Evolutionary conservation across 1,140 invertebrate genomes (phyloP), one percentile per base, ranked within the genome.

Genomic region (Holcopasites calliopsidis): DNA sequence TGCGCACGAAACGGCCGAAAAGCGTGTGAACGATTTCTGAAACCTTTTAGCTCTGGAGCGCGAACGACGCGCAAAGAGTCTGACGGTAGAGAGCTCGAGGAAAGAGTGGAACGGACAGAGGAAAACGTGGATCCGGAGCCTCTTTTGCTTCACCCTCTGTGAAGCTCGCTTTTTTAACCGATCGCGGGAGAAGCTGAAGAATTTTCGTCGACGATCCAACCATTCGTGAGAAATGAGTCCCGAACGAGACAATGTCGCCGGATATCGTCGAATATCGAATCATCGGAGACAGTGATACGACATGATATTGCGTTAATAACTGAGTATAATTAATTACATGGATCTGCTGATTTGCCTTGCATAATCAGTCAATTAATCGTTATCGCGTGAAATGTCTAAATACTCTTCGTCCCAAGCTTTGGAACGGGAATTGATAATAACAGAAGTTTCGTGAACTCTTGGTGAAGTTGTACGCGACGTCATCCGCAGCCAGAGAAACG

Each of bases 11-110:
- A n/a, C n/a, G 62, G 79, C 82, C 81, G 80, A 80, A 86, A 87
- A 83, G 75, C 75, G 69, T 82, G 83, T 81, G 83, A 84, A 78
- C 70, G 66, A 77, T 77, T 86, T 87, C 85, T 72, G 64, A 74
- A 74, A 74, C 71, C 71, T 74, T 74, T 74, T 74, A 74, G 71
- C 71, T 74, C 21, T n/a, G 61, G 40, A 74, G 61, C 71, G 71
- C 71, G 61, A 74, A 74, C 38, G 61, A 74, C 71, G 61, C 50
- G 28, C 71, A 55, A 74, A 74, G 62, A 65, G 71, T 65, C 47
- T 40, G 40, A 70, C 42, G 52, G 79, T 55, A 44, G 44, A n/a
- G n/a, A 49, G 58, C 54, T 50, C 50, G 28, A 38, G 50, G 47
- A 65, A 75, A 40, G 38, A 52, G 55, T 52, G 64, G 49, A 61